Base-by-base conservation (phyloP, 2,797 vertebrate genomes). In the Xerus rutilus region DNA sequence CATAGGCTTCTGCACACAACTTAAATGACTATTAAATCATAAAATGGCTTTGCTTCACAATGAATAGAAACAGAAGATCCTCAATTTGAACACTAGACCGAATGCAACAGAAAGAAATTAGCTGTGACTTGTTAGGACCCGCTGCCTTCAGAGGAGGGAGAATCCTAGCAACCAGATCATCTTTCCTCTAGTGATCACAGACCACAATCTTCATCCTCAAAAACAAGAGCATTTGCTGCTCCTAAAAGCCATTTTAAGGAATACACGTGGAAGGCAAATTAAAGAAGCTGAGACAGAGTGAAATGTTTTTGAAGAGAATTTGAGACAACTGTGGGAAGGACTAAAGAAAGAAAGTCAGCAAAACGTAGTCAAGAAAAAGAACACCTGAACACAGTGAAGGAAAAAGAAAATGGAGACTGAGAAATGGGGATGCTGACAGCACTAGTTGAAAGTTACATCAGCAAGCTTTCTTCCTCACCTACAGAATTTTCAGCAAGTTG, bases 1-100 rank as follows among this genome's bases (percentile, higher is more conserved):
- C 3, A 25, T n/a, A 23, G 1, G 5, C 54, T 54, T 77, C 62
- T 90, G 13, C 7, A 84, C 5, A 45, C 79, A 76, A 64, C 59
- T 81, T 30, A 96, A 93, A 93, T 57, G 87, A 91, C 76, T 3
- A 43, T 0, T 8, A 77, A 76, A 82, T 64, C 92, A 54, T 82
- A 91, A 87, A 64, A 35, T n/a, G 28, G 6, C 21, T 86, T 70
- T 84, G 39, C 4, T 35, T 93, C n/a, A 23, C 6, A 23, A 59
- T n/a, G 17, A 85, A 8, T 23, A 96, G 35, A 73, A 11, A 35
- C 43, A 72, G 82, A 35, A 94, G 82, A 72, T 83, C 23, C 7
- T 91, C 89, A 43, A 74, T 70, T 85, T 90, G 69, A 67, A 93
- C 67, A 90, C 77, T 76, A 43, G 12, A 39, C 39, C 39, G 39